Base-by-base conservation (phyloP, 1,140 invertebrate species). In the Nephila pilipes region DNA sequence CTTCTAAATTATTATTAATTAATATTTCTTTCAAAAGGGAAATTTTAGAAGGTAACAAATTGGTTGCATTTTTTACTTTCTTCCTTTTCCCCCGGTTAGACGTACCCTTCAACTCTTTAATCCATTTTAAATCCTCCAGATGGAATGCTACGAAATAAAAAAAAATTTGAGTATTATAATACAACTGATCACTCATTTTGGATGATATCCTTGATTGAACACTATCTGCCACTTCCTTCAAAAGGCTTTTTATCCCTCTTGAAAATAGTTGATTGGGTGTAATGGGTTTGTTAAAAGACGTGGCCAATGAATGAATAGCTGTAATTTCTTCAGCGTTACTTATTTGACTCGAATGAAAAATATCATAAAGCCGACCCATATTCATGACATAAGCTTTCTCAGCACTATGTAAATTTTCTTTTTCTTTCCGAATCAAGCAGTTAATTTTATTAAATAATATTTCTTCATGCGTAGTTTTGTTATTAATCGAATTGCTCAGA, bases 1-100 rank as follows among this genome's bases (percentile, higher is more conserved):
- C 22, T 1, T n/a, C 22, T 65, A 65, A 65, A 65, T 65, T 65
- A 29, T 65, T 22, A 25, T 29, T 65, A 22, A 2, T 65, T 25
- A 65, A 65, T 25, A 65, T 25, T 10, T 25, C 25, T 65, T 14
- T 25, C 2, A 60, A 22, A 2, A 65, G n/a, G 22, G 22, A 65
- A n/a, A 65, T n/a, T 65, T 65, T 25, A 25, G 12, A 25, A n/a
- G 60, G 5, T 1, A 65, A 12, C 60, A 65, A 25, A 65, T 10
- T 29, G n/a, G n/a, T 5, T 12, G 12, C 60, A 65, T 25, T 65
- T 65, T 25, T 65, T 12, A 25, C n/a, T 25, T 95, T 95, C 8
- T 25, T 65, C 25, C 1, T 6, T 65, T 65, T 65, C 25, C 25
- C 25, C 8, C n/a, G 8, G 16, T 65, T 8, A 8, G 25, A 25